Percentiles rank a stretch among this genome's conserved stretches.
Conservation (phyloP, 2,888 invertebrate species). For the Tetrapedia diversipes region DNA sequence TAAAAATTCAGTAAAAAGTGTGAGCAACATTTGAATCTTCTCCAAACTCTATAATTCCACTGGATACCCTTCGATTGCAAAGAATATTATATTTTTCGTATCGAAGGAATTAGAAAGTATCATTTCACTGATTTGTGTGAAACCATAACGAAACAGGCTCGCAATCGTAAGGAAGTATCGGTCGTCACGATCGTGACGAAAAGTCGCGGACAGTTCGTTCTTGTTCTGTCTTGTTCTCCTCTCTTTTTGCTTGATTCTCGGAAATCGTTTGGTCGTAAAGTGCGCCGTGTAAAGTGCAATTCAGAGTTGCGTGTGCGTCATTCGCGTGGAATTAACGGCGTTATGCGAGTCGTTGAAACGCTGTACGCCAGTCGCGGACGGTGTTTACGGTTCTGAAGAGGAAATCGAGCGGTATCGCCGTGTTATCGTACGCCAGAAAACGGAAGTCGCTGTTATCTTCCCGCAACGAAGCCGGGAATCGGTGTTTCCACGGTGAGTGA, state of each 20-base stretch:
- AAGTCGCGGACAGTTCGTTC: background rate
- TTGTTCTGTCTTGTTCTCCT: background rate
- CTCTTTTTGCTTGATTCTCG: background rate
- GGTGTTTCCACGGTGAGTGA: slow-evolving; percentile 10
- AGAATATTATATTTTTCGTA: no score
- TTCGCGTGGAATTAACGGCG: slow-evolving; percentile 10
- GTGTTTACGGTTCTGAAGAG: slow-evolving; percentile 12
- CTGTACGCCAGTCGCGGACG: background rate
- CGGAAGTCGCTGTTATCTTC: slow-evolving; percentile 12
- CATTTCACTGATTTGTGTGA: no score
- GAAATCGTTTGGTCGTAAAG: background rate
- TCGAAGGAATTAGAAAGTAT: no score
- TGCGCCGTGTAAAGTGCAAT: slow-evolving; percentile 20
- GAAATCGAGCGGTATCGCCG: slow-evolving; percentile 16
- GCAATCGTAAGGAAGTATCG: no score
- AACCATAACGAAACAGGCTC: no score
- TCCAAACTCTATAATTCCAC: background rate
- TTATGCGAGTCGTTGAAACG: slow-evolving; percentile 7
- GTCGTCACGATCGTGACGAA: background rate
- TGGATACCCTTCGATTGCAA: no score
- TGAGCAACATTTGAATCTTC: background rate
- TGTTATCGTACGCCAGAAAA: slow-evolving; percentile 13
- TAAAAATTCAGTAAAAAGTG: background rate
- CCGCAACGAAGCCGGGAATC: background rate
- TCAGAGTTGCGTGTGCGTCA: slow-evolving; percentile 30